These are phyloP conservation scores for Cheilosia vulpina DNA, from an alignment of 2,888 invertebrate genomes.

Conservation along the genomic window DNA sequence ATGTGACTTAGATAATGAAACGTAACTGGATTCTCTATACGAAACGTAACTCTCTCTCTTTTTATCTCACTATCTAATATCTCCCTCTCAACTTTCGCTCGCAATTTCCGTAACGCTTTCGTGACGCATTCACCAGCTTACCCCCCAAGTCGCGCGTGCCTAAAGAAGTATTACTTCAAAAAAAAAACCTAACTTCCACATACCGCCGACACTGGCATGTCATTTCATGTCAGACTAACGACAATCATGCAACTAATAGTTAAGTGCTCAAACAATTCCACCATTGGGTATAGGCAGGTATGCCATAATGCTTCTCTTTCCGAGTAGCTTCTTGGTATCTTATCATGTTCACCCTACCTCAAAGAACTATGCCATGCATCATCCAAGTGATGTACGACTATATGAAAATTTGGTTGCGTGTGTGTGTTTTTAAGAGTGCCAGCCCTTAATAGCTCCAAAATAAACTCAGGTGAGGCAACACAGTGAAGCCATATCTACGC, in stretches of 20 bases:
- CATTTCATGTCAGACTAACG: no score
- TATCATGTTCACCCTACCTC: constrained; percentile 14
- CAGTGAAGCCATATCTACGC: constrained; percentile 41
- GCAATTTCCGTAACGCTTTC: no score
- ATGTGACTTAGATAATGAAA: no score
- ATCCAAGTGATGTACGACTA: constrained; percentile 34
- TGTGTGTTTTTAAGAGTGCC: neutral
- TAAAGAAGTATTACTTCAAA: no score
- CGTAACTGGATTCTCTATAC: no score
- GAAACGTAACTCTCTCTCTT: no score
- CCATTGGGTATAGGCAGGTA: neutral
- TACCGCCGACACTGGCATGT: no score
- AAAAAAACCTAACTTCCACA: no score
- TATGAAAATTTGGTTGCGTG: neutral
- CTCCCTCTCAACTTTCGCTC: no score
- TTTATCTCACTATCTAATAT: no score
- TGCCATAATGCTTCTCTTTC: neutral
- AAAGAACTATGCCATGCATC: constrained; percentile 33
- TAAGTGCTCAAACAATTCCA: neutral
- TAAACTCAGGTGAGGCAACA: constrained; percentile 12
- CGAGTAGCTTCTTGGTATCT: neutral
- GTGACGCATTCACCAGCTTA: no score
- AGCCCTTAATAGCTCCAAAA: constrained; percentile 22
- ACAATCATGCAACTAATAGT: neutral
- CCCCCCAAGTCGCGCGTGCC: no score